phyloP scores from a whole-genome alignment of 2,888 invertebrate species.

The Theodoxus fluviatilis region DNA sequence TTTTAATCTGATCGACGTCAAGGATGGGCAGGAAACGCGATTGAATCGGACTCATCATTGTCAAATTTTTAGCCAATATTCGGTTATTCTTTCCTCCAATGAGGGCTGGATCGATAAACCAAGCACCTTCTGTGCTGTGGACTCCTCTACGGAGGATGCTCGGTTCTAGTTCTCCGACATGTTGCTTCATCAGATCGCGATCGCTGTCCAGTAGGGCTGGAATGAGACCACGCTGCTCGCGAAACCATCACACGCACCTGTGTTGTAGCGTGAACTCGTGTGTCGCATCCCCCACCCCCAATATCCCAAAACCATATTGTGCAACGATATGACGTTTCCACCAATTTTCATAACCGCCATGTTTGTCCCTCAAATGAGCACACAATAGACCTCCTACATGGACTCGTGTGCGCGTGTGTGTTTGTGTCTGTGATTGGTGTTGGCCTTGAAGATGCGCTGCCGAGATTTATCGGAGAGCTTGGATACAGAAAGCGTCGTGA shows the following conservation, averaged over 20 bases:
- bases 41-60: slow-evolving; percentile 50
- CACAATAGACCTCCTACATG: slow-evolving; percentile 14
- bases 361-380: slow-evolving; percentile 35
- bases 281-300: slow-evolving; percentile 26
- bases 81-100: slow-evolving; percentile 40
- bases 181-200: too few relatives aligned
- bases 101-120: slow-evolving; percentile 38
- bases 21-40: too few relatives aligned
- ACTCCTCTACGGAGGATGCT: too few relatives aligned
- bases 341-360: slow-evolving; percentile 39
- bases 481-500: too few relatives aligned
- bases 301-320: slow-evolving; percentile 34
- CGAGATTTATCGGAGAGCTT: too few relatives aligned
- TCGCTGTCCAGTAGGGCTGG: too few relatives aligned
- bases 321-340: slow-evolving; percentile 34
- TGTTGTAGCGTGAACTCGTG: slow-evolving; percentile 17
- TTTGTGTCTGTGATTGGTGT: too few relatives aligned
- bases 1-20: slow-evolving; percentile 17
- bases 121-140: too few relatives aligned
- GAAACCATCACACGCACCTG: slow-evolving; percentile 12
- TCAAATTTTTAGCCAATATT: slow-evolving; percentile 51
- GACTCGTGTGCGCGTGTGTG: too few relatives aligned
- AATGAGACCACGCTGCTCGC: too few relatives aligned
- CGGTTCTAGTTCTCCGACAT: too few relatives aligned
- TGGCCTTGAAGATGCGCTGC: neutral